Conservation (phyloP, 2,797 vertebrate species). For the Hozukius guyotensis region DNA sequence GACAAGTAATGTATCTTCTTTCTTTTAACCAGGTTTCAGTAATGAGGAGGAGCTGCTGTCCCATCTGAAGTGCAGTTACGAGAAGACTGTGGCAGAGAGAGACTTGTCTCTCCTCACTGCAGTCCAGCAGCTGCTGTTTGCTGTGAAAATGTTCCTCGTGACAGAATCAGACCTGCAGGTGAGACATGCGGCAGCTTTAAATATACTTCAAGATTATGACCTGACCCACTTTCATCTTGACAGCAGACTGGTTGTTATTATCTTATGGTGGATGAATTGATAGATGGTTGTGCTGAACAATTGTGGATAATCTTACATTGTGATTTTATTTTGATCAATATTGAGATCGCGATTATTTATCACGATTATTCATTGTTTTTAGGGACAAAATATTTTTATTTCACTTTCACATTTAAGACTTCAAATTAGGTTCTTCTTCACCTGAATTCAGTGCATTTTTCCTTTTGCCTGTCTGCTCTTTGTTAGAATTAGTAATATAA, state of each 20-base stretch:
- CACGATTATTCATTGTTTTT: too few relatives aligned
- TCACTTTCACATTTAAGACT: too few relatives aligned
- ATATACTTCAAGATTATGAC: background rate
- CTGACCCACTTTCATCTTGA: background rate
- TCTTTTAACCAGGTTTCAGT: constrained; percentile 82
- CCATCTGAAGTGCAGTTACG: constrained; percentile 84
- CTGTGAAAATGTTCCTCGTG: constrained; percentile 83
- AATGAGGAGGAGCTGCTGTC: constrained; percentile 88
- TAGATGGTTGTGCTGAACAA: background rate
- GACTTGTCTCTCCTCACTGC: constrained; percentile 66
- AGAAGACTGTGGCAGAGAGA: constrained; percentile 79
- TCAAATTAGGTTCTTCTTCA: too few relatives aligned
- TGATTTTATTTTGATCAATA: background rate
- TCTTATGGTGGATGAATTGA: background rate
- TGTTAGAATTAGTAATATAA: too few relatives aligned
- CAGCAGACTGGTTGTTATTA: background rate
- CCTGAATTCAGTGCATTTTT: too few relatives aligned
- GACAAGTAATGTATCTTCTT: background rate
- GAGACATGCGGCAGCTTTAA: constrained; percentile 24
- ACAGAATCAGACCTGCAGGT: constrained; percentile 83
- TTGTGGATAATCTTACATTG: background rate
- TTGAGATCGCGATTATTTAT: too few relatives aligned
- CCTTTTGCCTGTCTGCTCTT: rapidly evolving
- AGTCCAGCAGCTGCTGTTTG: constrained; percentile 82
- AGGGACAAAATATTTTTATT: too few relatives aligned